Conservation (phyloP, 2,888 invertebrate species). For the Lithophane socia region DNA sequence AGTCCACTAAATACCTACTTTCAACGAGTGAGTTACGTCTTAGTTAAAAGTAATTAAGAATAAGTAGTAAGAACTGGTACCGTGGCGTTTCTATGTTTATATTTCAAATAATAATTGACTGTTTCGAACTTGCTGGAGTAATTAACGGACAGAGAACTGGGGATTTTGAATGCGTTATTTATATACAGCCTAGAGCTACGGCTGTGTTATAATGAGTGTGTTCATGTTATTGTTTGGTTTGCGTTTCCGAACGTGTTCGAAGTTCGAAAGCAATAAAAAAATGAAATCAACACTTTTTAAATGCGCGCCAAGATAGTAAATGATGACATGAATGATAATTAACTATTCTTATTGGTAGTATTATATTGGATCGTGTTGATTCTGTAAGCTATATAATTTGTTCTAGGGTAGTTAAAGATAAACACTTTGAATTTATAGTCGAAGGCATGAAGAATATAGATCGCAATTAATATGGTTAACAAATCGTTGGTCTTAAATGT, state of each 20-base stretch:
- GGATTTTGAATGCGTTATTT: constrained; percentile 75
- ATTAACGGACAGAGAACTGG: constrained; percentile 85
- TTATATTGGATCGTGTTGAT: constrained; percentile 35
- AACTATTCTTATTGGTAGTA: constrained; percentile 38
- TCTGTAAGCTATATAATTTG: constrained; percentile 41
- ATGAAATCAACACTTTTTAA: constrained; percentile 50
- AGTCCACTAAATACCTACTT: constrained; percentile 85
- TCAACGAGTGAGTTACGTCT: constrained; percentile 88
- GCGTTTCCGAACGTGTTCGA: constrained; percentile 50
- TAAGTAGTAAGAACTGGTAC: constrained; percentile 82
- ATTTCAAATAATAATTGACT: constrained; percentile 85
- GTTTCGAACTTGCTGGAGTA: constrained; percentile 79
- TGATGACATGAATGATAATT: constrained; percentile 22
- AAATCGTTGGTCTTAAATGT: constrained; percentile 29
- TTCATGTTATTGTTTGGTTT: constrained; percentile 65
- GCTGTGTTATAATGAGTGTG: constrained; percentile 71
- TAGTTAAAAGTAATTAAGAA: constrained; percentile 89
- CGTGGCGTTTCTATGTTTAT: constrained; percentile 76
- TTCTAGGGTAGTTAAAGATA: constrained; percentile 31
- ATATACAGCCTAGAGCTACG: constrained; percentile 73
- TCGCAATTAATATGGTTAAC: not conserved
- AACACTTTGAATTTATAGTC: constrained; percentile 31
- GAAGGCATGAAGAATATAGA: constrained; percentile 4
- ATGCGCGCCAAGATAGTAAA: constrained; percentile 42
- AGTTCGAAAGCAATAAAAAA: constrained; percentile 37